A percentile compares a stretch with the other conserved stretches of the same genome.
These are phyloP conservation scores for Oryzias celebensis DNA, from an alignment of 2,113 vertebrate genomes.

Conservation along the genomic window DNA sequence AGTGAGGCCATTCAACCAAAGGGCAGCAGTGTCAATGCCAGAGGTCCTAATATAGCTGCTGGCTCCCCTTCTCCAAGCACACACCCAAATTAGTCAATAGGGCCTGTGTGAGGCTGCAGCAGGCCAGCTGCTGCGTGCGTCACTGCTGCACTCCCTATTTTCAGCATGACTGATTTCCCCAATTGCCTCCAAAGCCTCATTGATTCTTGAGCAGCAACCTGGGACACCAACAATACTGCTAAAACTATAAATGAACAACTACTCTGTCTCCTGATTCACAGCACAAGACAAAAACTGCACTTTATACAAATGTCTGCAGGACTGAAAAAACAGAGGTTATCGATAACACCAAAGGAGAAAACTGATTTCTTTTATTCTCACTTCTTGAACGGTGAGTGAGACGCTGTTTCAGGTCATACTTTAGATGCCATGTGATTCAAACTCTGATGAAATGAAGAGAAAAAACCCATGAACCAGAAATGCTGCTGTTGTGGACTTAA, in stretches of 20 bases:
- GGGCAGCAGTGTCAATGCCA: slow-evolving; percentile 73
- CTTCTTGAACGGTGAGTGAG: too few relatives aligned
- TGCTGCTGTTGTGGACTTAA: too few relatives aligned
- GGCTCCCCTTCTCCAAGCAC: slow-evolving; percentile 25
- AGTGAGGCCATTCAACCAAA: slow-evolving; percentile 64
- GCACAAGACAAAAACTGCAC: too few relatives aligned
- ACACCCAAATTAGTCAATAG: slow-evolving; percentile 67
- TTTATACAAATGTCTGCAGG: too few relatives aligned
- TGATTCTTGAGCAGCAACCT: slow-evolving; percentile 50
- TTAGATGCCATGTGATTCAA: too few relatives aligned
- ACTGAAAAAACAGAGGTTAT: too few relatives aligned
- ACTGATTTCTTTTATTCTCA: too few relatives aligned
- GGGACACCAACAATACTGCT: slow-evolving; percentile 15
- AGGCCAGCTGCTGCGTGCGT: slow-evolving; percentile 63
- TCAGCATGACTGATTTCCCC: slow-evolving; percentile 79
- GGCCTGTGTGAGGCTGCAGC: slow-evolving; percentile 56
- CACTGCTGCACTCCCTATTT: slow-evolving; percentile 75
- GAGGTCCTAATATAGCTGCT: slow-evolving; percentile 59
- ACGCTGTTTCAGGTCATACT: too few relatives aligned
- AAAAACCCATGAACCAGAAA: too few relatives aligned
- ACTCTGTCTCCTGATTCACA: not conserved
- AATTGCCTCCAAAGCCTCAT: slow-evolving; percentile 70
- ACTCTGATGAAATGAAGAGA: too few relatives aligned
- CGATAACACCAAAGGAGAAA: too few relatives aligned
- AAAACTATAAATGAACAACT: slow-evolving; percentile 16